phyloP scores from a whole-genome alignment of 2,113 vertebrate species.

The Symphodus melops region DNA sequence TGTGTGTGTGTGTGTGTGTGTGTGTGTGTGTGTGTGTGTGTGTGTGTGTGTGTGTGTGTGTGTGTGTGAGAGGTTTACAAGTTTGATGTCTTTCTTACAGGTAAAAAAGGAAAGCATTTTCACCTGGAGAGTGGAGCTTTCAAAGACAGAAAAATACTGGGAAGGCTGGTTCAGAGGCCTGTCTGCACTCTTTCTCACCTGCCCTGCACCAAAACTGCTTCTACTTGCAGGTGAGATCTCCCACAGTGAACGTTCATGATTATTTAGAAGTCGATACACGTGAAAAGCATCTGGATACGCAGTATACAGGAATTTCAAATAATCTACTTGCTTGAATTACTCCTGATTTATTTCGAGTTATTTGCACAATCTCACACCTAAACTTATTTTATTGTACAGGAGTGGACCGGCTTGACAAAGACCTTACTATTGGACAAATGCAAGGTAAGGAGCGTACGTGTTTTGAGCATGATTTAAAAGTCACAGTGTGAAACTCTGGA shows the following conservation, averaged over 20 bases:
- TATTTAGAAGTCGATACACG: not conserved
- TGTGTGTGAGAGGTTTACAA: not conserved
- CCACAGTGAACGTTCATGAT: not conserved
- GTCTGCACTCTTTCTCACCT: slow-evolving; percentile 95
- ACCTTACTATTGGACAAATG: slow-evolving; percentile 99
- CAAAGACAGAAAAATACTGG: slow-evolving; percentile 99
- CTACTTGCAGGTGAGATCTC: slow-evolving; percentile 90
- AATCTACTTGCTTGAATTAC: not conserved
- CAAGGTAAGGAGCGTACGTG: slow-evolving; percentile 85
- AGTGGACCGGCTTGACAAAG: slow-evolving; percentile 98
- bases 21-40: not conserved
- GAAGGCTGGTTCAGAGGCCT: slow-evolving; percentile 98
- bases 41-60: not conserved
- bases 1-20: not conserved
- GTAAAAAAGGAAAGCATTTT: slow-evolving; percentile 93
- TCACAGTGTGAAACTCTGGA: not conserved
- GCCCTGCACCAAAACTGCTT: slow-evolving; percentile 92
- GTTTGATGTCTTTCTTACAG: slow-evolving; percentile 70
- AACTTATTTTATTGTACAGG: slow-evolving; percentile 79
- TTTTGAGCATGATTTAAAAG: not conserved
- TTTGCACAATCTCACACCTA: slow-evolving; percentile 31
- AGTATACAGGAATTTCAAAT: not conserved
- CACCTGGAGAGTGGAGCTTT: slow-evolving; percentile 97
- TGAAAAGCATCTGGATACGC: not conserved
- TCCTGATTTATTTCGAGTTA: not conserved